Conservation (phyloP, 2,888 invertebrate species). For the Dasypolia templi region DNA sequence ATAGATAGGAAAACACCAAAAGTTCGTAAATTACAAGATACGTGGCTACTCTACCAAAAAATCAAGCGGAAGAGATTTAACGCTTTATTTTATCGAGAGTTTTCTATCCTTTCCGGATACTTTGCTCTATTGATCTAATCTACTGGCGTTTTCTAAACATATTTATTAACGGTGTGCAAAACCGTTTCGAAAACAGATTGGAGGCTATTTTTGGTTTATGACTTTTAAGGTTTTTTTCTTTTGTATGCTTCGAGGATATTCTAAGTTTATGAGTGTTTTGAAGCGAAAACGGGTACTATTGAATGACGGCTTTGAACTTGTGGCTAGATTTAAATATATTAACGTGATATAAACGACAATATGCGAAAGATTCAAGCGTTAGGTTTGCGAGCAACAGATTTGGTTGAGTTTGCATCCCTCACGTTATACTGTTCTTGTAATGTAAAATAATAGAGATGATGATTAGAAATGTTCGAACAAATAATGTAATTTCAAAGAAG, state of each 20-base stretch:
- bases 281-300: constrained; percentile 3
- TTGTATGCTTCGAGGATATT: background rate
- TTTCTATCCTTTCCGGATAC: constrained; percentile 63
- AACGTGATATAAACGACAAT: background rate
- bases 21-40: constrained; percentile 17
- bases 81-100: constrained; percentile 68
- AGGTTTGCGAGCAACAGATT: background rate
- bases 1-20: background rate
- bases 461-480: no score
- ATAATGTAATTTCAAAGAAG: no score
- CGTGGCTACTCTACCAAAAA: constrained; percentile 64
- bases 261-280: constrained; percentile 7
- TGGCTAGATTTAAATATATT: no score
- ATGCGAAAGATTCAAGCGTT: background rate
- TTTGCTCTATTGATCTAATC: constrained; percentile 63
- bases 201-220: constrained; percentile 21
- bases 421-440: background rate
- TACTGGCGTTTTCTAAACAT: constrained; percentile 58
- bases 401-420: background rate
- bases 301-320: background rate
- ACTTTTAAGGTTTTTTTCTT: constrained; percentile 12
- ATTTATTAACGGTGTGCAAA: constrained; percentile 55
- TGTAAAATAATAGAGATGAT: no score
- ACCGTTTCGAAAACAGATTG: constrained; percentile 22
- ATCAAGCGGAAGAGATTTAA: constrained; percentile 69